Evolutionary conservation across 2,797 vertebrate species (phyloP), one percentile per base, ranked within the genome.

Genomic region (Chelonia mydas): DNA sequence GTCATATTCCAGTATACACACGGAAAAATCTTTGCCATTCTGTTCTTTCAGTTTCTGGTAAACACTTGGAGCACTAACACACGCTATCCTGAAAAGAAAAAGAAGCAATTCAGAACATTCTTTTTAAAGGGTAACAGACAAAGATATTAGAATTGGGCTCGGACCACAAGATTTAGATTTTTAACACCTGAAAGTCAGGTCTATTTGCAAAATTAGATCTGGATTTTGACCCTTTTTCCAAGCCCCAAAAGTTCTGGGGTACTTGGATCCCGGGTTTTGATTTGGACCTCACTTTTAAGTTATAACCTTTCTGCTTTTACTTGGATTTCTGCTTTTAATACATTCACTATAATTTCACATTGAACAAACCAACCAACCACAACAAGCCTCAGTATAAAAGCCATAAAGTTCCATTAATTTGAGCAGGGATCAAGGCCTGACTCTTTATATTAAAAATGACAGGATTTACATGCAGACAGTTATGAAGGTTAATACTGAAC

Each of bases 11-110:
- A 99, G 96, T 92, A 99, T 94, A 51, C 97, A 97, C 0, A 98
- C 96, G 0, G 98, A 98, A 65, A 98, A 96, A 27, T 97, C 98
- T 2, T 96, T 92, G 12, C 97, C 95, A 65, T 95, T 93, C 10
- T 97, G 97, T 91, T 99, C 98, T 97, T 99, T 99, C 94, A 99
- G 95, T 95, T 99, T 99, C 98, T 99, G 99, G 98, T 99, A 99
- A 61, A 99, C 98, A 3, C 99, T 99, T 6, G 99, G 99, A 1
- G 99, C 98, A 11, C 99, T 99, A 94, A 99, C 68, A 72, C 99
- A 99, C 0, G 99, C 99, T 80, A 99, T 98, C 97, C 99, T 99
- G 98, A 89, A 97, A 93, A 45, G 5, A 94, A 37, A 86, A 81
- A 88, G 10, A 84, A 21, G 51, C 5, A 55, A 65, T 21, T 76